Base-by-base conservation (phyloP, 2,797 vertebrate genomes). In the Sebastiscus tertius region DNA sequence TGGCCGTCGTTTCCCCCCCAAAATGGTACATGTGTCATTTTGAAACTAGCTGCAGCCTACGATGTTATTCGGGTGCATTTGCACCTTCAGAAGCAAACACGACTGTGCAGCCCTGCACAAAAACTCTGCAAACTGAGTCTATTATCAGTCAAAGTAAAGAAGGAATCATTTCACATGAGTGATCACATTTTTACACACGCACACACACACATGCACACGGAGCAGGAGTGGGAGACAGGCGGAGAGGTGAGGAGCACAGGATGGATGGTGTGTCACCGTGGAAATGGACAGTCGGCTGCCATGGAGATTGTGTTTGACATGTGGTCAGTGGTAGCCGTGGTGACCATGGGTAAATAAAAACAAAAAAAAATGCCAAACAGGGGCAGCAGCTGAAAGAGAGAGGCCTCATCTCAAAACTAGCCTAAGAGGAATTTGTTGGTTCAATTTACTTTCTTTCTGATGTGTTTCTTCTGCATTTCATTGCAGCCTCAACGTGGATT, bases 231-330 rank as follows among this genome's bases (percentile, higher is more conserved):
- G 91, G 87, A 92, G 88, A 93, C 90, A 88, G 92, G 88, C 80
- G 88, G 93, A 93, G 74, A 92, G 87, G 94, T 95, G 94, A 92
- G 93, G 92, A 91, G 91, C 91, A 95, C 94, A 92, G 89, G 93
- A 95, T 94, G 94, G 87, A 95, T 94, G 93, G 85, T 87, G 78
- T 71, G 86, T 89, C 80, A 83, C 89, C 67, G 69, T 87, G 89
- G 81, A 79, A 75, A 88, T 86, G 81, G 75, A 80, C 80, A 77
- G 49, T 31, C 10, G 2, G 71, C 56, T 39, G 72, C 74, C 69
- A 78, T 75, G 71, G 83, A 75, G 26, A 59, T 36, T 63, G 59
- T 64, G 34, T 58, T 63, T 56, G 63, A 73, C 54, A 49, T 49
- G 78, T 81, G 70, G 70, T 80, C 31, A n/a, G 75, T 82, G 85